These are phyloP conservation scores for Epinephelus coioides DNA, from an alignment of 2,797 vertebrate genomes.

Conservation along the genomic window DNA sequence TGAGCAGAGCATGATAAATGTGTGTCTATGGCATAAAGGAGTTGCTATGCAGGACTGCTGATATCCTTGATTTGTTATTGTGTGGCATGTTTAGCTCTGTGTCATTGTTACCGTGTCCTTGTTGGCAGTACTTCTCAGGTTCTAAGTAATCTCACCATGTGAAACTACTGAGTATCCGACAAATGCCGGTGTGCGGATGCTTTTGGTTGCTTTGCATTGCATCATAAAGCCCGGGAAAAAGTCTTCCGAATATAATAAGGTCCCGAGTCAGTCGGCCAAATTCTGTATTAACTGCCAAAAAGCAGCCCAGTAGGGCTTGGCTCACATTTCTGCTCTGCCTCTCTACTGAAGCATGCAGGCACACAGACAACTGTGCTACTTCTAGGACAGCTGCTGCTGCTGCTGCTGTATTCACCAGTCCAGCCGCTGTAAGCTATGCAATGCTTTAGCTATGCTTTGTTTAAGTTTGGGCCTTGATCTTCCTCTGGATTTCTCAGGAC, in stretches of 20 bases:
- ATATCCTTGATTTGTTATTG: slow-evolving; percentile 40
- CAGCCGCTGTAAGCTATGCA: slow-evolving; percentile 11
- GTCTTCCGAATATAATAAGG: slow-evolving; percentile 46
- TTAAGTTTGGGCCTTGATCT: slow-evolving; percentile 25
- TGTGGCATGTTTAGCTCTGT: slow-evolving; percentile 8
- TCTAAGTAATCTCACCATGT: slow-evolving; percentile 5
- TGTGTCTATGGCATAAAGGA: slow-evolving; percentile 33
- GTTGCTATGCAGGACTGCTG: slow-evolving; percentile 14
- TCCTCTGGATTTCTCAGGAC: background rate
- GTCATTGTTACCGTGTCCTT: background rate
- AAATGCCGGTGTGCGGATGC: slow-evolving; percentile 20
- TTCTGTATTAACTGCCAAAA: slow-evolving; percentile 65
- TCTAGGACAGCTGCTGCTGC: slow-evolving; percentile 63
- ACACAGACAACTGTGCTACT: slow-evolving; percentile 65
- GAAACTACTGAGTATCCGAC: slow-evolving; percentile 39
- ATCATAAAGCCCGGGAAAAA: slow-evolving; percentile 76
- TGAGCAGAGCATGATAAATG: slow-evolving; percentile 27
- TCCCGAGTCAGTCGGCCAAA: slow-evolving; percentile 59
- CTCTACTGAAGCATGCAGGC: slow-evolving; percentile 69
- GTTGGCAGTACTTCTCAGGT: background rate
- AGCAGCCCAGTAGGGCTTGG: slow-evolving; percentile 63
- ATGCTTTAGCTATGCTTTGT: slow-evolving; percentile 34
- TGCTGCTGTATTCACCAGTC: slow-evolving; percentile 46
- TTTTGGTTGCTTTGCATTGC: slow-evolving; percentile 72
- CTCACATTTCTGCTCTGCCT: slow-evolving; percentile 74